Evolutionary conservation across 2,888 invertebrate species (phyloP), one percentile per base, ranked within the genome.

Genomic region (Neoscelio sp.): DNA sequence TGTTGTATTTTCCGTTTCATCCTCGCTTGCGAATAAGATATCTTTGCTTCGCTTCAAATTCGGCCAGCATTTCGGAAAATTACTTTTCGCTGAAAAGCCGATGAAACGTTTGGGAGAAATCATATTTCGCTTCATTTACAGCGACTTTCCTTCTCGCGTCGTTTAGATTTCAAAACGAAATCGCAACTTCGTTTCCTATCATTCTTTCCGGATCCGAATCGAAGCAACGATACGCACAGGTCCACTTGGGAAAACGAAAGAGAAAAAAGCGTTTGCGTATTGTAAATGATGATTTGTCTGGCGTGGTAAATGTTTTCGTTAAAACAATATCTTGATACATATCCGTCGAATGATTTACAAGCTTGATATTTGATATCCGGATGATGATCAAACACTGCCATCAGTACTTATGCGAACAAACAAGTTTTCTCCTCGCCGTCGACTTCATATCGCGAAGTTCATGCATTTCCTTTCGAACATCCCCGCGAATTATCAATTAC

Each of bases 321-420:
- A 50, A 52, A 62, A 40, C 17, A 33, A 60, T 58, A 73, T 64
- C 56, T 58, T 46, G 56, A 60, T 58, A 68, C 70, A 74, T 78
- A 74, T 74, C 74, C 65, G 54, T 70, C 52, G 64, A 73, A 73
- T 73, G 62, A 73, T 78, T 67, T 78, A 58, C 58, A 68, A 70
- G 44, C 64, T 54, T 35, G 62, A 64, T 58, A 17, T 62, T 54
- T 44, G 67, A 62, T 38, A 68, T 42, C 62, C 50, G 38, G 52
- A 73, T 20, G 67, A 73, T 44, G 68, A 62, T 60, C 60, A 54
- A 62, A 60, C 78, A 68, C 78, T 78, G 78, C 73, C 73, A 62
- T 30, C 60, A 23, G 54, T 42, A 56, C 26, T 71, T 58, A 46
- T 38, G 65, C 64, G 33, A 28, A 30, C 58, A 58, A 33, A 50